Conservation (phyloP, 2,797 vertebrate species). For the Phataginus tetradactyla region DNA sequence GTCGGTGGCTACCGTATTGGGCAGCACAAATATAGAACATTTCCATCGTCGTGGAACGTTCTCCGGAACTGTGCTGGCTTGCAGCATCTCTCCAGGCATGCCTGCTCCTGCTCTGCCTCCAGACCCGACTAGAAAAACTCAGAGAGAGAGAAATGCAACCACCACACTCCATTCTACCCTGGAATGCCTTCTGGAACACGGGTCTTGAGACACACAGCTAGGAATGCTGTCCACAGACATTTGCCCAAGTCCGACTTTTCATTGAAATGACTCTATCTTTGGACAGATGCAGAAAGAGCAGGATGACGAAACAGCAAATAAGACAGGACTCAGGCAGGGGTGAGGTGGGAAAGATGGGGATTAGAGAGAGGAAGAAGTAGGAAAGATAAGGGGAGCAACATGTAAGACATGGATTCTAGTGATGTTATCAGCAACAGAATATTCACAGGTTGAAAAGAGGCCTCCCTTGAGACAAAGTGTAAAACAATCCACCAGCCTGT, state of each 20-base stretch:
- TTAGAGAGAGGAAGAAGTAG: not conserved
- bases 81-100: not conserved
- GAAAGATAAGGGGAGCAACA: not conserved
- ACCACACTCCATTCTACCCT: not conserved
- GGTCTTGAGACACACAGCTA: not conserved
- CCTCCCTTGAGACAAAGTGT: not conserved
- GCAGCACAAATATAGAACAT: not conserved
- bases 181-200: not conserved
- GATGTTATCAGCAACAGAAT: not conserved
- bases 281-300: not conserved
- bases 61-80: not conserved
- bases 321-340: not conserved
- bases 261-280: not conserved
- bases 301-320: not conserved
- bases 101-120: not conserved
- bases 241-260: not conserved
- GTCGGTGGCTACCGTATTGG: not conserved
- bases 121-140: not conserved
- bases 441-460: not conserved
- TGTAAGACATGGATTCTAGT: not conserved
- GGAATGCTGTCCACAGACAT: not conserved
- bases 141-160: not conserved
- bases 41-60: not conserved
- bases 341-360: not conserved
- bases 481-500: not conserved